These are phyloP conservation scores for Beris chalybata DNA, from an alignment of 2,888 invertebrate genomes.

Conservation along the genomic window DNA sequence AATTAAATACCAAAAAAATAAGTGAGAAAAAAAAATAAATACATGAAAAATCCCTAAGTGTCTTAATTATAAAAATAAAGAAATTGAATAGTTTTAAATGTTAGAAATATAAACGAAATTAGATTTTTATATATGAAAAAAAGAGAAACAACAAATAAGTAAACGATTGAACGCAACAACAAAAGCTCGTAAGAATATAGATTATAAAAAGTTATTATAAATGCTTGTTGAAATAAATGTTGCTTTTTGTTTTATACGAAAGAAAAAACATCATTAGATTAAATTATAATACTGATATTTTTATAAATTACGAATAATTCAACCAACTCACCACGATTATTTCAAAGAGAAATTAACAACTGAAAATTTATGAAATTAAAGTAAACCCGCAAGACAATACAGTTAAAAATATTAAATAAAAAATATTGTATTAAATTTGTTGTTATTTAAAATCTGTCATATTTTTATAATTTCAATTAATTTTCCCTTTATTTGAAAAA, in stretches of 20 bases:
- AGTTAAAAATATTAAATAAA: no score
- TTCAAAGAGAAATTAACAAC: neutral
- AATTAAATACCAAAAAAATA: conserved; percentile 12
- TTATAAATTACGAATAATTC: neutral
- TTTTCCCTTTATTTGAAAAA: no score
- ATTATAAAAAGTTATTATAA: neutral
- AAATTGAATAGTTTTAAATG: neutral
- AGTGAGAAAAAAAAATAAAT: conserved; percentile 1
- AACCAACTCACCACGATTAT: no score
- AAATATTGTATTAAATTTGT: no score
- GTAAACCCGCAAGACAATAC: no score
- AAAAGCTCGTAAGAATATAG: neutral
- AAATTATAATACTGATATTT: neutral
- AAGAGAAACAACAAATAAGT: neutral
- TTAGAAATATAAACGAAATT: conserved; percentile 9
- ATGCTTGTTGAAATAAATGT: neutral
- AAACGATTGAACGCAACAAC: neutral
- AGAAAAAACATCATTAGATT: neutral
- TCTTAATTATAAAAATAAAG: conserved; percentile 22
- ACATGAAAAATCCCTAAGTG: conserved; percentile 30
- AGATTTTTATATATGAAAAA: conserved; percentile 28
- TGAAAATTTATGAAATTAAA: neutral
- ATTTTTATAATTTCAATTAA: no score
- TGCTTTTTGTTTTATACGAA: conserved; percentile 3
- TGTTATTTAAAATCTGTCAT: no score